Percentiles rank a stretch among this genome's conserved stretches.
These are phyloP conservation scores for Artibeus lituratus DNA, from an alignment of 2,797 vertebrate species.

Conservation along the genomic window DNA sequence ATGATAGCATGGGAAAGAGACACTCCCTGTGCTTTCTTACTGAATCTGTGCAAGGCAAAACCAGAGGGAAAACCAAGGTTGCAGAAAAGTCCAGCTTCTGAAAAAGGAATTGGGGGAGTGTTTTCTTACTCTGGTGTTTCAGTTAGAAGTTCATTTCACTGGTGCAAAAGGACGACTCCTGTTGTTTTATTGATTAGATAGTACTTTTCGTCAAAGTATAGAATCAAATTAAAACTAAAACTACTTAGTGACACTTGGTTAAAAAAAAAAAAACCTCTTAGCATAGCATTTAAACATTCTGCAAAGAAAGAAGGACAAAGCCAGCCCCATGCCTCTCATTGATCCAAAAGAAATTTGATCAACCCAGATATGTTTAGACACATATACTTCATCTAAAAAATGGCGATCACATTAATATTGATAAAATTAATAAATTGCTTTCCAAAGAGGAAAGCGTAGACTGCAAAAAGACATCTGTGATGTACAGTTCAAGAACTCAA, in stretches of 20 bases:
- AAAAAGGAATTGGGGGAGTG: background rate
- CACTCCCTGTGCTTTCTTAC: conserved; percentile 40
- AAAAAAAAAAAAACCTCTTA: background rate
- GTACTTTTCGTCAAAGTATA: conserved; percentile 23
- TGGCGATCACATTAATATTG: conserved; percentile 64
- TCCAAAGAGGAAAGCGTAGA: conserved; percentile 71
- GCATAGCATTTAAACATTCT: conserved; percentile 42
- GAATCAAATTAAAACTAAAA: conserved; percentile 52
- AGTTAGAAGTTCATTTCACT: conserved; percentile 39
- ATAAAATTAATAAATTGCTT: conserved; percentile 77
- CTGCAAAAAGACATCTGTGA: conserved; percentile 74
- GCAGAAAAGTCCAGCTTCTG: background rate
- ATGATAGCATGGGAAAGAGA: background rate
- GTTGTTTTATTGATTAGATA: conserved; percentile 59
- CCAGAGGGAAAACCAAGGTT: background rate
- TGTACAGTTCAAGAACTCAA: conserved; percentile 72
- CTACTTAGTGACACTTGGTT: conserved; percentile 36
- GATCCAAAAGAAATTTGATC: conserved; percentile 37
- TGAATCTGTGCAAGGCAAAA: background rate
- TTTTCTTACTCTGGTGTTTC: conserved; percentile 46
- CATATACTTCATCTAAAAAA: conserved; percentile 17
- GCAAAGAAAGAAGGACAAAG: conserved; percentile 57
- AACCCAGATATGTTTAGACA: conserved; percentile 7
- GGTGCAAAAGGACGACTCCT: conserved; percentile 17
- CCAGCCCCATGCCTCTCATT: conserved; percentile 57